Evolutionary conservation across 2,797 vertebrate species (phyloP).

Genomic region (Clarias pachynema): DNA sequence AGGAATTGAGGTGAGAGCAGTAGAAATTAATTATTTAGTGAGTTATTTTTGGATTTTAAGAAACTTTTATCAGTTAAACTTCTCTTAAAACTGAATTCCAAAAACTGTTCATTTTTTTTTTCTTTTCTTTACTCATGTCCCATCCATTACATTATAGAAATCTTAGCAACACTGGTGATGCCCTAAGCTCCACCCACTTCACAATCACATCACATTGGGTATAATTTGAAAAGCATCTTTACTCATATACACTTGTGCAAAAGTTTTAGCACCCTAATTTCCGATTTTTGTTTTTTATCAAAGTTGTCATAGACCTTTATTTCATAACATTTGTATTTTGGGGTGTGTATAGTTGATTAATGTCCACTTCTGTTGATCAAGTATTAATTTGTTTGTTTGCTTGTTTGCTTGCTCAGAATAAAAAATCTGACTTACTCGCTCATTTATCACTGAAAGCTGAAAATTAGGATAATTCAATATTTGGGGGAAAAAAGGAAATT

Average conservation of each 20-base stretch:
- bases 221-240: neutral
- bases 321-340: neutral
- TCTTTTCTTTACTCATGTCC: neutral
- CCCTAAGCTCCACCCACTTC: neutral
- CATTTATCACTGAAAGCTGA: too few species aligned
- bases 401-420: too few species aligned
- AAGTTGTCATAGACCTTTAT: neutral
- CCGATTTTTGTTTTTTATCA: neutral
- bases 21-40: too few species aligned
- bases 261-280: neutral
- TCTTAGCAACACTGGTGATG: neutral
- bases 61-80: neutral
- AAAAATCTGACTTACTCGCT: too few species aligned
- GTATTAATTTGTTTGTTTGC: too few species aligned
- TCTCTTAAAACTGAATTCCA: neutral
- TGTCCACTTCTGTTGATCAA: neutral
- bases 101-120: neutral
- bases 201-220: neutral
- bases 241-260: neutral
- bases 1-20: too few species aligned
- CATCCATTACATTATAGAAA: neutral
- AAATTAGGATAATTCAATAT: too few species aligned
- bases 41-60: neutral
- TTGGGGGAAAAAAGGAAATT: too few species aligned
- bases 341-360: neutral